Base-by-base conservation (phyloP, 2,888 invertebrate genomes). In the Cantharis rufa region DNA sequence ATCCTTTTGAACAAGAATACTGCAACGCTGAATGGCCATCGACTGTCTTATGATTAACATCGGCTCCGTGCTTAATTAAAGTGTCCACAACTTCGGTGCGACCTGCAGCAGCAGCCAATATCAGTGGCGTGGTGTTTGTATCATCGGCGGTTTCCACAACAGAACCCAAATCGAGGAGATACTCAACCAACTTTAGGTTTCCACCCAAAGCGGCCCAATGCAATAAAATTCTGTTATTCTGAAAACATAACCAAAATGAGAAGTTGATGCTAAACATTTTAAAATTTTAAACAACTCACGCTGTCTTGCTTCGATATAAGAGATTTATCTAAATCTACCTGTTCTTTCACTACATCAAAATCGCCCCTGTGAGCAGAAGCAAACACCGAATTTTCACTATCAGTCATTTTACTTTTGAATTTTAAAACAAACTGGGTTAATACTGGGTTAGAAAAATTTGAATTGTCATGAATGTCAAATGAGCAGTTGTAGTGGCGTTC, bases 1-100 rank as follows among this genome's bases (percentile, higher is more conserved):
- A 93, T 76, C 95, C 94, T 88, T 96, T 96, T 0, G 96, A 96
- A 78, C 95, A 93, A 63, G 95, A 95, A 90, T 96, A 96, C 85
- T 96, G 96, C 71, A 97, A 87, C 10, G 96, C 90, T 61, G 95
- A 93, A 87, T 96, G 96, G 0, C 95, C 95, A 76, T 93, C 92
- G 77, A 87, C 88, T 72, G 93, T 94, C 83, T 92, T 91, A 70
- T 93, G 92, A 88, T 95, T 93, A 0, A 96, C 91, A 86, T 94
- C 89, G 13, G 94, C 95, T 62, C 93, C 93, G 84, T 92, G 91
- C 15, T 90, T 88, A 76, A 96, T 85, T 15, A 96, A 88, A 1
- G 92, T 86, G 71, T 90, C 90, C 0, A 95, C 94, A 70, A 94
- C 92, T 82, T 93, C 91, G 48, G 89, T 88, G 82, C 92, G 90